Percentiles rank a stretch among this genome's conserved stretches.
Evolutionary conservation across 2,797 vertebrate species (phyloP).

Genomic region (Malurus leucopterus): DNA sequence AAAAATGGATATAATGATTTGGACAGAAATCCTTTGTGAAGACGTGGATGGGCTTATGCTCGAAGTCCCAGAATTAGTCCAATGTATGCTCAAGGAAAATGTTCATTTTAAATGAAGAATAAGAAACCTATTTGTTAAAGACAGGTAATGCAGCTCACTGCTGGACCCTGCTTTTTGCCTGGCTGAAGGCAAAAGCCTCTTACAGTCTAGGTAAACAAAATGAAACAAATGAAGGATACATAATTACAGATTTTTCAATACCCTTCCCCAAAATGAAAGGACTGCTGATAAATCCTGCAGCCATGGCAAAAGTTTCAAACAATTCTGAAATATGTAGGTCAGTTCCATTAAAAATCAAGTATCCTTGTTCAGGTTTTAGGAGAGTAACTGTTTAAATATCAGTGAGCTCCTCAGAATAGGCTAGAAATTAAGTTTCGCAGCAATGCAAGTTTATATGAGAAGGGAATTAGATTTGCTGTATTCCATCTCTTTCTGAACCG

Average conservation of each 20-base stretch:
- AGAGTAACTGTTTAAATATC: slow-evolving; percentile 73
- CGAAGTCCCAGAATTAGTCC: slow-evolving; percentile 74
- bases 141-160: slow-evolving; percentile 71
- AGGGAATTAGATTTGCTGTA: slow-evolving; percentile 77
- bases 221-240: slow-evolving; percentile 72
- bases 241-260: slow-evolving; percentile 60
- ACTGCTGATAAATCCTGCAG: slow-evolving; percentile 75
- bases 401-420: slow-evolving; percentile 78
- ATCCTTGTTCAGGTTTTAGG: slow-evolving; percentile 77
- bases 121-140: slow-evolving; percentile 72
- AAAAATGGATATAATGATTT: slow-evolving; percentile 74
- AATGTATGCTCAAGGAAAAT: slow-evolving; percentile 63
- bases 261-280: slow-evolving; percentile 68
- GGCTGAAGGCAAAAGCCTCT: slow-evolving; percentile 79
- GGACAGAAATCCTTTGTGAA: slow-evolving; percentile 74
- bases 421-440: slow-evolving; percentile 77
- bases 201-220: slow-evolving; percentile 76
- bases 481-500: slow-evolving; percentile 79
- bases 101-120: slow-evolving; percentile 63
- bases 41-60: slow-evolving; percentile 69
- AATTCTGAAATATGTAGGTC: slow-evolving; percentile 77
- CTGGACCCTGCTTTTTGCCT: slow-evolving; percentile 74
- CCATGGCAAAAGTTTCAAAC: slow-evolving; percentile 91
- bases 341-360: slow-evolving; percentile 76
- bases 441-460: slow-evolving; percentile 75